phyloP scores from a whole-genome alignment of 1,140 invertebrate genomes.

The Sinonovacula constricta region DNA sequence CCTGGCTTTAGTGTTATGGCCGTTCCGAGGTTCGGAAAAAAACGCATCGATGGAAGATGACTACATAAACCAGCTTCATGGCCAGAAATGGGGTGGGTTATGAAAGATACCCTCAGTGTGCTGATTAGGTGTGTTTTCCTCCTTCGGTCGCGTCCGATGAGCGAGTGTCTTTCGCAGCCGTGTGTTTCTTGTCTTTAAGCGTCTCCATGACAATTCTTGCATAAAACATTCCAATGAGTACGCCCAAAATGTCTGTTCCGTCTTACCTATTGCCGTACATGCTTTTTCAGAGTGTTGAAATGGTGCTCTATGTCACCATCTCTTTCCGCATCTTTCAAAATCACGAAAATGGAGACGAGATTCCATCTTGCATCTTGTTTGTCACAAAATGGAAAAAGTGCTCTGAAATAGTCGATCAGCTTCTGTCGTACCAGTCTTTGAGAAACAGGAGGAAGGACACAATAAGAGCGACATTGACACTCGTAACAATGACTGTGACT shows the following conservation, averaged over 20 bases:
- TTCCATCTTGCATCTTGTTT: constrained; percentile 6
- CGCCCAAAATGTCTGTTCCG: constrained; percentile 77
- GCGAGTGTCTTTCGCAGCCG: constrained; percentile 81
- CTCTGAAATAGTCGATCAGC: no score
- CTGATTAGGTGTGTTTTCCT: constrained; percentile 81
- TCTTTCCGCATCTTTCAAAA: not conserved
- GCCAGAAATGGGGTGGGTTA: not conserved
- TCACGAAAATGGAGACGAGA: not conserved
- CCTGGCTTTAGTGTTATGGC: not conserved
- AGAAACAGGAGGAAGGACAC: no score
- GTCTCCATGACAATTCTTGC: constrained; percentile 82
- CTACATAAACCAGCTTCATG: not conserved
- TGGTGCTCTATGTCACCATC: not conserved
- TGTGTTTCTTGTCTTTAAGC: constrained; percentile 81
- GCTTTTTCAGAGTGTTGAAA: constrained; percentile 2
- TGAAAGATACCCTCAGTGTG: constrained; percentile 74
- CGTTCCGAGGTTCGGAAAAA: not conserved
- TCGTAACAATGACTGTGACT: no score
- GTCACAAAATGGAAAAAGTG: no score
- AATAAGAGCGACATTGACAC: no score
- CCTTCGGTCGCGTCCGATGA: constrained; percentile 81
- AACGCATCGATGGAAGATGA: not conserved
- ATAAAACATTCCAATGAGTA: constrained; percentile 82
- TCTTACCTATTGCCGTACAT: constrained; percentile 14
- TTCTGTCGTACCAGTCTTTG: no score